phyloP scores from a whole-genome alignment of 1,140 invertebrate species.

The Pachypeltis micranthus region DNA sequence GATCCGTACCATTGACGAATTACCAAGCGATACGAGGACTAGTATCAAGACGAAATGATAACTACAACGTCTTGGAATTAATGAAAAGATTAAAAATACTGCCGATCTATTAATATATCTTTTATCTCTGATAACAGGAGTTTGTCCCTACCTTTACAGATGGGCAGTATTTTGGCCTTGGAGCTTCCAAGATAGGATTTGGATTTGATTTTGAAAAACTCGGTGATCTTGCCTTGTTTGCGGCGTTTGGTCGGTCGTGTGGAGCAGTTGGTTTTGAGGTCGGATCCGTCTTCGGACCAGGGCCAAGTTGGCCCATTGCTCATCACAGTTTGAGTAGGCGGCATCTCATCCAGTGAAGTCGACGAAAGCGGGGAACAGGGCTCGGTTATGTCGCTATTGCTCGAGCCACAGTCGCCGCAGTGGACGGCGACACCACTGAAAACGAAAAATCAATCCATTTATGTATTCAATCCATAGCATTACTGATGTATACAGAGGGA shows the following conservation, averaged over 20 bases:
- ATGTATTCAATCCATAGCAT: no score
- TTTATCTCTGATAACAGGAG: no score
- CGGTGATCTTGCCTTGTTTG: slow-evolving; percentile 56
- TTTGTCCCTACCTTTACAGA: neutral
- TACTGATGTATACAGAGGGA: no score
- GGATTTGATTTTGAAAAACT: slow-evolving; percentile 62
- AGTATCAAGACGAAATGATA: no score
- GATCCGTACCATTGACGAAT: no score
- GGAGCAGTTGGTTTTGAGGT: no score
- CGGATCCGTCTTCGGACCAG: slow-evolving; percentile 28
- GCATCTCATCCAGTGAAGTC: slow-evolving; percentile 36
- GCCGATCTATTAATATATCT: no score
- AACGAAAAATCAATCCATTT: slow-evolving; percentile 31
- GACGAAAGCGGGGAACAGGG: slow-evolving; percentile 62
- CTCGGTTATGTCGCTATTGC: slow-evolving; percentile 64
- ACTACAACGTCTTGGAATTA: no score
- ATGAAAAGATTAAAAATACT: no score
- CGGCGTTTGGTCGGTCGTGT: slow-evolving; percentile 30
- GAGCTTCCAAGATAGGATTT: slow-evolving; percentile 4
- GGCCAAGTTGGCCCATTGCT: slow-evolving; percentile 34
- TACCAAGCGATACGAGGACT: no score
- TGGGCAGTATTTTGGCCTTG: neutral
- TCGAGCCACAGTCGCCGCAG: slow-evolving; percentile 46
- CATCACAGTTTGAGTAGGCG: slow-evolving; percentile 41
- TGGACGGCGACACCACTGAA: slow-evolving; percentile 58